Evolutionary conservation across 2,888 invertebrate species (phyloP).

Genomic region (Drosophila testacea): DNA sequence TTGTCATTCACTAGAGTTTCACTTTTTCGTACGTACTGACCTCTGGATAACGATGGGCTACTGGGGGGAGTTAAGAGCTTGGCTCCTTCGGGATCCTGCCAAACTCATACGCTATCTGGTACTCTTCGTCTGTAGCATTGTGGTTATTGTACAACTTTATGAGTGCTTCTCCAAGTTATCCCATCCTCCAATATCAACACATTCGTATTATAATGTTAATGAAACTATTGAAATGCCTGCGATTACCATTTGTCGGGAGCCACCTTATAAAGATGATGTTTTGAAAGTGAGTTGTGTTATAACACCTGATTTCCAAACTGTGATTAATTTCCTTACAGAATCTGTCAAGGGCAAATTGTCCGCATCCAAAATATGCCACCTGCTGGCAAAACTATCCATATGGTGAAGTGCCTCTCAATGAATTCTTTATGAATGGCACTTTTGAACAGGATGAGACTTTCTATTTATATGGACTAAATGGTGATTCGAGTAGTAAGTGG

Average conservation of each 20-base stretch:
- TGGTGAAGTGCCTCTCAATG: conserved; percentile 86
- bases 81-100: conserved; percentile 85
- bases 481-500: conserved; percentile 84
- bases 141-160: conserved; percentile 88
- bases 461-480: conserved; percentile 86
- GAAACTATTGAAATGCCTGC: conserved; percentile 89
- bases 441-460: conserved; percentile 87
- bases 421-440: conserved; percentile 88
- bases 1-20: conserved; percentile 59
- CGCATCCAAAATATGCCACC: conserved; percentile 86
- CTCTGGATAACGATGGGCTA: conserved; percentile 72
- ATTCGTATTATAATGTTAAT: conserved; percentile 89
- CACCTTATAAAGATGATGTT: conserved; percentile 87
- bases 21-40: conserved; percentile 39
- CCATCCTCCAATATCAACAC: conserved; percentile 89
- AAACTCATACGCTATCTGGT: conserved; percentile 87
- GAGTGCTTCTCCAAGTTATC: conserved; percentile 88
- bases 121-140: conserved; percentile 86
- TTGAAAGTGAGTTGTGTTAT: conserved; percentile 85
- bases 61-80: conserved; percentile 81
- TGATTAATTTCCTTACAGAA: conserved; percentile 32
- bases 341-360: conserved; percentile 63
- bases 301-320: not conserved
- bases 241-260: conserved; percentile 89
- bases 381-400: conserved; percentile 88